A percentile compares a stretch with the other conserved stretches of the same genome.
Conservation (phyloP, 2,113 vertebrate genomes). For the Lampris incognitus region DNA sequence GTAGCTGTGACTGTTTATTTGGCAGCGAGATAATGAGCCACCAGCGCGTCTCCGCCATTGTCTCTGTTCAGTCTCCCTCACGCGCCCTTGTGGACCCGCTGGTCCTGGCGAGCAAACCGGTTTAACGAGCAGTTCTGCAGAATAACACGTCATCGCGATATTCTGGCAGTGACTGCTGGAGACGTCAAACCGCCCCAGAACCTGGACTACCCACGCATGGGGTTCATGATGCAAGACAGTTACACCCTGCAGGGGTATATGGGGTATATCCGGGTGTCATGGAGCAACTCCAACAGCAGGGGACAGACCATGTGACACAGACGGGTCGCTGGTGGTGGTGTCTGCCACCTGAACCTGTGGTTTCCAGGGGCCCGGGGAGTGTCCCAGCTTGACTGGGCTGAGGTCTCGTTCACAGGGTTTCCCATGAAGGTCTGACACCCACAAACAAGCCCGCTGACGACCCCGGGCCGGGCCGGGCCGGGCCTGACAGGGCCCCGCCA, state of each 20-base stretch:
- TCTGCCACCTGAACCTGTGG: slow-evolving; percentile 38
- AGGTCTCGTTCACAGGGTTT: slow-evolving; percentile 54
- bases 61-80: no score
- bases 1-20: slow-evolving; percentile 44
- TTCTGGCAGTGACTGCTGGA: no score
- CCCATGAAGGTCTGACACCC: slow-evolving; percentile 53
- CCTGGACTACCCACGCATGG: no score
- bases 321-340: slow-evolving; percentile 14
- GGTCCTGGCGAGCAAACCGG: no score
- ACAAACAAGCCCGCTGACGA: slow-evolving; percentile 65
- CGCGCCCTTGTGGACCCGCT: no score
- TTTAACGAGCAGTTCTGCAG: no score
- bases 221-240: no score
- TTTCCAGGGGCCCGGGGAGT: slow-evolving; percentile 43
- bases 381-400: slow-evolving; percentile 72
- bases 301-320: slow-evolving; percentile 53
- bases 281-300: slow-evolving; percentile 42
- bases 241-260: no score
- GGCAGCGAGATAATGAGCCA: slow-evolving; percentile 19
- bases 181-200: no score
- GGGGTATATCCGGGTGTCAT: slow-evolving; percentile 1
- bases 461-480: slow-evolving; percentile 41
- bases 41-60: no score
- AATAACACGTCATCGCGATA: no score
- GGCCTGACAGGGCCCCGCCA: slow-evolving; percentile 45